A percentile compares a stretch with the other conserved stretches of the same genome.
These are phyloP conservation scores for Dilophus febrilis DNA, from an alignment of 2,888 invertebrate species.

Conservation along the genomic window DNA sequence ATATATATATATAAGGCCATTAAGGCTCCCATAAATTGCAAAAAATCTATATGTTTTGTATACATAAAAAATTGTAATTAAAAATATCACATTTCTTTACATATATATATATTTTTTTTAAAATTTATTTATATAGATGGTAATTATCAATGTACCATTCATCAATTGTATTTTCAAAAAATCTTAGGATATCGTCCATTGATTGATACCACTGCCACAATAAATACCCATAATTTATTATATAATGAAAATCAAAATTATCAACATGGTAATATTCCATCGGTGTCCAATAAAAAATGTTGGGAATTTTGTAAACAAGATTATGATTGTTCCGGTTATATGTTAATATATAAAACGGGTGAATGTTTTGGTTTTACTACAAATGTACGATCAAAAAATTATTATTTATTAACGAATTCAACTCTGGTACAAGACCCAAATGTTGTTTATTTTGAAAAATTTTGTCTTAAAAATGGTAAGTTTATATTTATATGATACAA, in stretches of 20 bases:
- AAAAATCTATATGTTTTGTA: no score
- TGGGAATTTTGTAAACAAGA: slow-evolving; percentile 23
- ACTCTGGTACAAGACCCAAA: slow-evolving; percentile 23
- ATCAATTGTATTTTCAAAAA: slow-evolving; percentile 28
- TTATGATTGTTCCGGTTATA: slow-evolving; percentile 25
- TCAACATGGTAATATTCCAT: no score
- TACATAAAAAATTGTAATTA: no score
- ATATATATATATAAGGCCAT: no score
- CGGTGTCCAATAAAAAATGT: slow-evolving; percentile 18
- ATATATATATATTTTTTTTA: no score
- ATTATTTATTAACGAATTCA: slow-evolving; percentile 18
- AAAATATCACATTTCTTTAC: no score
- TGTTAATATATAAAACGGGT: slow-evolving; percentile 22
- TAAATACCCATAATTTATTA: slow-evolving; percentile 3
- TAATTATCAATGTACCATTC: slow-evolving; percentile 23
- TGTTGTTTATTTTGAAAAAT: slow-evolving; percentile 28
- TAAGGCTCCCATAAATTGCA: no score
- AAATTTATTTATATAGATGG: no score
- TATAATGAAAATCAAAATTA: slow-evolving; percentile 1
- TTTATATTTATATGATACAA: neutral
- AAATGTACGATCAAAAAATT: slow-evolving; percentile 18
- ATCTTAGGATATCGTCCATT: slow-evolving; percentile 26
- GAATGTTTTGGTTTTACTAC: slow-evolving; percentile 26
- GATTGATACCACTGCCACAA: neutral
- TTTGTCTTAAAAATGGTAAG: slow-evolving; percentile 23